Evolutionary conservation across 2,888 invertebrate species (phyloP), one percentile per base, ranked within the genome.

Genomic region (Tenthredo amoena): DNA sequence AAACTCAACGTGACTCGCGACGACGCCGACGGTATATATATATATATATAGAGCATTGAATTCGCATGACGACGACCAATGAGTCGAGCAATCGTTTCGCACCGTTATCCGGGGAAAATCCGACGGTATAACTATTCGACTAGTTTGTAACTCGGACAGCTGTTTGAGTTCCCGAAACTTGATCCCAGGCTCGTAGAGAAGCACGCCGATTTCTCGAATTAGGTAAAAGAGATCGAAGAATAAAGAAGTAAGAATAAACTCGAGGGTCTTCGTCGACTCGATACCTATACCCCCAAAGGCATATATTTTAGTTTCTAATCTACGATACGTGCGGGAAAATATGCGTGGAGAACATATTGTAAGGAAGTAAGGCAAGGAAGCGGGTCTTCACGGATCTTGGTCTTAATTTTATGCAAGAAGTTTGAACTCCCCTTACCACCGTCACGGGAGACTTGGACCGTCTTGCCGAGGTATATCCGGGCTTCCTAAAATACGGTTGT

Each of bases 331-430:
- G 10, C 18, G 71, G 37, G 37, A 40, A 37, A 37, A 15, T 37
- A 37, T 7, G 37, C 34, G 15, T 37, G 2, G 7, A 26, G 31
- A 18, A 34, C 34, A 68, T 18, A 34, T 34, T 68, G 26, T 68
- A 43, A 74, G 21, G 74, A 74, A 40, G 26, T 40, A 40, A 43
- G 9, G 43, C 3, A 68, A 31, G 68, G 18, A 15, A 15, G 31
- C 68, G 18, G 40, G 37, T 43, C 34, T 68, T 68, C 68, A 68
- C 68, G 68, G 68, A 68, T 58, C 86, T 88, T 87, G 88, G 88
- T 88, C 88, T 87, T 87, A 90, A 89, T 89, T 90, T 90, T 89
- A 90, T 89, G 89, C 87, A 87, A 81, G 86, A 90, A 90, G 89
- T 90, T 90, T 55, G 50, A 55, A 34, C 87, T 87, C 85, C 86